phyloP scores from a whole-genome alignment of 2,888 invertebrate species.

The Dioctria rufipes region DNA sequence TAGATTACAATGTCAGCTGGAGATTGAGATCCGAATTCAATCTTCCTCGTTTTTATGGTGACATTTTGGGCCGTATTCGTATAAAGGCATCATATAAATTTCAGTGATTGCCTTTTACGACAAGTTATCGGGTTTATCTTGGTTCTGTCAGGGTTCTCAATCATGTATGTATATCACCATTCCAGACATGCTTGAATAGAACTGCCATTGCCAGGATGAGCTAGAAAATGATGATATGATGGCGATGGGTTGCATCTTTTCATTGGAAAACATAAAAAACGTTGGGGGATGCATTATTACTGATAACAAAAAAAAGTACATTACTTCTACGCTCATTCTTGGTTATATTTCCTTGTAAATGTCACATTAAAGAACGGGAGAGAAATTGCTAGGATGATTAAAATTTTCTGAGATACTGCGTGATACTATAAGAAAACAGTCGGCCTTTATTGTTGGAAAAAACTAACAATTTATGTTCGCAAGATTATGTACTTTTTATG shows the following conservation, averaged over 20 bases:
- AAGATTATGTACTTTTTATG: too few species aligned
- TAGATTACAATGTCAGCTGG: slow-evolving; percentile 7
- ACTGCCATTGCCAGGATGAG: background rate
- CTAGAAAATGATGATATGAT: background rate
- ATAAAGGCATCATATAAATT: slow-evolving; percentile 32
- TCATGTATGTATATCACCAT: slow-evolving; percentile 11
- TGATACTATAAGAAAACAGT: too few species aligned
- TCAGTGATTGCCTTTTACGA: slow-evolving; percentile 29
- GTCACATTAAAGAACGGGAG: too few species aligned
- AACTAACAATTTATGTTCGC: too few species aligned
- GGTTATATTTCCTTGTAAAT: too few species aligned
- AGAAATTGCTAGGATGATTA: too few species aligned
- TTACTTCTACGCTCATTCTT: too few species aligned
- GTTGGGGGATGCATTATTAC: too few species aligned
- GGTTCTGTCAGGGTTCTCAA: slow-evolving; percentile 21
- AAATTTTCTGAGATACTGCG: too few species aligned
- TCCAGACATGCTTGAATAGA: slow-evolving; percentile 11
- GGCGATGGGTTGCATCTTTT: background rate
- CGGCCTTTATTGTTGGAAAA: too few species aligned
- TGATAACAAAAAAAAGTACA: too few species aligned
- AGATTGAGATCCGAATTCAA: slow-evolving; percentile 10
- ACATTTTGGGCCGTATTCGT: slow-evolving; percentile 25
- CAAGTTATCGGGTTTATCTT: slow-evolving; percentile 7
- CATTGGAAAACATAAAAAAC: background rate
- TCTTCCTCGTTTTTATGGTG: slow-evolving; percentile 11